These are phyloP conservation scores for Mustela lutreola DNA, from an alignment of 2,113 vertebrate species.

Conservation along the genomic window DNA sequence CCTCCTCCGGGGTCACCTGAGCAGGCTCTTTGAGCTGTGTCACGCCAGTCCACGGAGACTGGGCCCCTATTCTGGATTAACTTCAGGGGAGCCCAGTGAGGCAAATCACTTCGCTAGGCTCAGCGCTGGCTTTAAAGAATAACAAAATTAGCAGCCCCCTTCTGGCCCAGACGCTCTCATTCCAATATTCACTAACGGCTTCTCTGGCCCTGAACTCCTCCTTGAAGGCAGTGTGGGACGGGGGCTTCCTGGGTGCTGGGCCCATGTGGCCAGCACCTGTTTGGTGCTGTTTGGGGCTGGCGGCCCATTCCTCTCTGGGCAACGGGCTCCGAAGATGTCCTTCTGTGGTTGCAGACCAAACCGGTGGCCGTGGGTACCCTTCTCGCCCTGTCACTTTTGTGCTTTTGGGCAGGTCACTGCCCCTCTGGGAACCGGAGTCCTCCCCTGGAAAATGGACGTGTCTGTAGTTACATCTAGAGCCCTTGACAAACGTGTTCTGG, in stretches of 20 bases:
- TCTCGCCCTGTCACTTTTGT: rapidly evolving
- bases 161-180: not conserved
- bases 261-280: not conserved
- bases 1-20: constrained; percentile 75
- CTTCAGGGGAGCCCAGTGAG: not conserved
- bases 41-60: constrained; percentile 47
- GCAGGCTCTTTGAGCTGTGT: constrained; percentile 66
- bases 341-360: not conserved
- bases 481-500: not conserved
- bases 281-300: not conserved
- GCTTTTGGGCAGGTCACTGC: too few relatives aligned
- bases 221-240: not conserved
- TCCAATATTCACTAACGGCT: not conserved
- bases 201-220: constrained; percentile 31
- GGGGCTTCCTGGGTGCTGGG: not conserved
- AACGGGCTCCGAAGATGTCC: too few relatives aligned
- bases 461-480: not conserved
- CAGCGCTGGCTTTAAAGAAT: not conserved
- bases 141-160: constrained; percentile 57
- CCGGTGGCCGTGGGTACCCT: not conserved
- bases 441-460: not conserved
- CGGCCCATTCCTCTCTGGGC: not conserved
- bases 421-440: not conserved
- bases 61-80: constrained; percentile 57
- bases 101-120: not conserved